Conservation (phyloP, 1,140 invertebrate genomes). For the Tribolium madens region DNA sequence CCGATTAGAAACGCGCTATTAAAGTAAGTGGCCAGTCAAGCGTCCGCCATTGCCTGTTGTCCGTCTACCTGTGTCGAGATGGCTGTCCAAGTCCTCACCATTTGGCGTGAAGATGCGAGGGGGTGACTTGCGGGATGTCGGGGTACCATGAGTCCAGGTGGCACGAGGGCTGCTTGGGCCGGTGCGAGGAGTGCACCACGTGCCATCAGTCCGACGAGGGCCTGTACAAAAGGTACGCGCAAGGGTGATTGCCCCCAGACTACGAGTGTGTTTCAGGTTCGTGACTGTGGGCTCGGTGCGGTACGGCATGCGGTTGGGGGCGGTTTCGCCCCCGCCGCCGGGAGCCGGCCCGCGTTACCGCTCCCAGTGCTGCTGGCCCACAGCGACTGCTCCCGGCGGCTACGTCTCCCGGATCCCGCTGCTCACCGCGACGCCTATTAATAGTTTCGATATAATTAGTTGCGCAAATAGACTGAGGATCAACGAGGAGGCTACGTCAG, state of each 20-base stretch:
- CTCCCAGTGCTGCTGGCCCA: conserved; percentile 62
- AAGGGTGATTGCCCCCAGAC: background rate
- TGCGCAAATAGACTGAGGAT: conserved; percentile 64
- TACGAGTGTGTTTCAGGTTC: conserved; percentile 66
- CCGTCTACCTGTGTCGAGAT: conserved; percentile 22
- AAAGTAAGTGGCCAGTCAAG: conserved; percentile 45
- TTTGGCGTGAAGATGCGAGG: conserved; percentile 5
- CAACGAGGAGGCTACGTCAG: conserved; percentile 69
- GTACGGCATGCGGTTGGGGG: conserved; percentile 70
- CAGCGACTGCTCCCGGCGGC: conserved; percentile 62
- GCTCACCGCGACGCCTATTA: conserved; percentile 61
- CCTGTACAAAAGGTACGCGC: conserved; percentile 56
- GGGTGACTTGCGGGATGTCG: conserved; percentile 11
- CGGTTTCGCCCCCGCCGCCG: conserved; percentile 64
- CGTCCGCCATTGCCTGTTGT: conserved; percentile 19
- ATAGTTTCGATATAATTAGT: conserved; percentile 66
- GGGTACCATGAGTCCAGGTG: conserved; percentile 49
- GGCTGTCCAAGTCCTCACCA: conserved; percentile 6
- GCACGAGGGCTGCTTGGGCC: conserved; percentile 55
- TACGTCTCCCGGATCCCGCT: conserved; percentile 62
- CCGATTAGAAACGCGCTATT: conserved; percentile 34
- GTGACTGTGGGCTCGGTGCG: conserved; percentile 72
- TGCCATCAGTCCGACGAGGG: conserved; percentile 48
- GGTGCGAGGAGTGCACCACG: conserved; percentile 57
- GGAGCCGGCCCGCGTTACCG: conserved; percentile 63